Evolutionary conservation across 2,113 vertebrate genomes (phyloP).

Genomic region (Crotalus horridus): DNA sequence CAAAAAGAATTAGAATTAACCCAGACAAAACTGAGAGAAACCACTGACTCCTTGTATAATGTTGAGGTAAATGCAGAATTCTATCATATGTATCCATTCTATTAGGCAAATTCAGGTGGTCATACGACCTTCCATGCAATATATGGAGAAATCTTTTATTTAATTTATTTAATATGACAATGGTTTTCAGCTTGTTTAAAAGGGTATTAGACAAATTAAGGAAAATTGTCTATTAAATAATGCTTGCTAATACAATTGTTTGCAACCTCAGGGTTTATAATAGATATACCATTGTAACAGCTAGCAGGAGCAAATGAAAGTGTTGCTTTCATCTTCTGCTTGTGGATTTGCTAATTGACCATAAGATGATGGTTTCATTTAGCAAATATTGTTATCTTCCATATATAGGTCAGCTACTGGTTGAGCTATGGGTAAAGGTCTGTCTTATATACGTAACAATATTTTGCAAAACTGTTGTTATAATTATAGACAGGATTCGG

Average conservation of each 20-base stretch:
- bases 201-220: not conserved
- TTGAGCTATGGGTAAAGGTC: not conserved
- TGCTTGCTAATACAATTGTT: not conserved
- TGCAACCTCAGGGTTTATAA: not conserved
- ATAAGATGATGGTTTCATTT: not conserved
- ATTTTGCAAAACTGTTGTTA: not conserved
- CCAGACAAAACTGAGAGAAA: conserved; percentile 84
- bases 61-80: conserved; percentile 78
- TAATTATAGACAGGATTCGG: not conserved
- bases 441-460: not conserved
- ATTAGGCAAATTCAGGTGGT: not conserved
- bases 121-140: not conserved
- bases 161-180: not conserved
- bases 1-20: conserved; percentile 91
- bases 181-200: not conserved
- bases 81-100: not conserved
- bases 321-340: not conserved
- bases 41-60: conserved; percentile 87
- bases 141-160: not conserved
- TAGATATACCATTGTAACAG: too few species aligned
- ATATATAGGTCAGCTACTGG: not conserved
- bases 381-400: not conserved
- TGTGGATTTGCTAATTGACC: not conserved
- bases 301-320: not conserved
- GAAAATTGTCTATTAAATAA: not conserved